Conservation (phyloP, 2,797 vertebrate species). For the Mycteria americana region DNA sequence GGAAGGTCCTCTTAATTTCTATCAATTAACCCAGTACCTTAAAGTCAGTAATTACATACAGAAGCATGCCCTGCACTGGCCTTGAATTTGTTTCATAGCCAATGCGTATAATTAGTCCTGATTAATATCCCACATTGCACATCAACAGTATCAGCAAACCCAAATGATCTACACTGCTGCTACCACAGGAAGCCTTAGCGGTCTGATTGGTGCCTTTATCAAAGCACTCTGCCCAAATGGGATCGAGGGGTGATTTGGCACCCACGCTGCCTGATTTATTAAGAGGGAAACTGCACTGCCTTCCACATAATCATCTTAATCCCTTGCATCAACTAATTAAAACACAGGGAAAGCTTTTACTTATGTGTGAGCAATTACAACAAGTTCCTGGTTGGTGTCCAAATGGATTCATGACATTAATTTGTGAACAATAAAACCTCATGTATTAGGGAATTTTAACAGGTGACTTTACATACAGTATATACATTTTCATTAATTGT, state of each 20-base stretch:
- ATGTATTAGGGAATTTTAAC: slow-evolving; percentile 47
- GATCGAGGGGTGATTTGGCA: slow-evolving; percentile 74
- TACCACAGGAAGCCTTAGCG: slow-evolving; percentile 66
- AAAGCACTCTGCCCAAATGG: slow-evolving; percentile 67
- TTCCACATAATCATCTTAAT: slow-evolving; percentile 81
- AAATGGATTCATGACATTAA: slow-evolving; percentile 75
- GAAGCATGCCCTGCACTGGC: slow-evolving; percentile 70
- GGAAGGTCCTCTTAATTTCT: slow-evolving; percentile 71
- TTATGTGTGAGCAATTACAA: slow-evolving; percentile 75
- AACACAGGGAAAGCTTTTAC: slow-evolving; percentile 75
- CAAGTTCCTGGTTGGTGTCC: slow-evolving; percentile 71
- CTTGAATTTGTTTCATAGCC: slow-evolving; percentile 76
- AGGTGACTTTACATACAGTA: slow-evolving; percentile 56
- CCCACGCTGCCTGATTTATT: slow-evolving; percentile 76
- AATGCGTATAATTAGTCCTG: slow-evolving; percentile 87
- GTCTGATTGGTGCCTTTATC: slow-evolving; percentile 66
- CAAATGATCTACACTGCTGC: slow-evolving; percentile 70
- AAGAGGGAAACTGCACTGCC: slow-evolving; percentile 71
- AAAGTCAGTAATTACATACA: slow-evolving; percentile 74
- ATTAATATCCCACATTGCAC: slow-evolving; percentile 90
- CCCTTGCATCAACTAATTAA: slow-evolving; percentile 82
- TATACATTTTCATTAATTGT: background rate
- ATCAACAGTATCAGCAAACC: slow-evolving; percentile 84
- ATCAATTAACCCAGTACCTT: slow-evolving; percentile 72
- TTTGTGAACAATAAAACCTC: slow-evolving; percentile 72